These are phyloP conservation scores for Helicoverpa assulta DNA, from an alignment of 2,888 invertebrate genomes.

Conservation along the genomic window DNA sequence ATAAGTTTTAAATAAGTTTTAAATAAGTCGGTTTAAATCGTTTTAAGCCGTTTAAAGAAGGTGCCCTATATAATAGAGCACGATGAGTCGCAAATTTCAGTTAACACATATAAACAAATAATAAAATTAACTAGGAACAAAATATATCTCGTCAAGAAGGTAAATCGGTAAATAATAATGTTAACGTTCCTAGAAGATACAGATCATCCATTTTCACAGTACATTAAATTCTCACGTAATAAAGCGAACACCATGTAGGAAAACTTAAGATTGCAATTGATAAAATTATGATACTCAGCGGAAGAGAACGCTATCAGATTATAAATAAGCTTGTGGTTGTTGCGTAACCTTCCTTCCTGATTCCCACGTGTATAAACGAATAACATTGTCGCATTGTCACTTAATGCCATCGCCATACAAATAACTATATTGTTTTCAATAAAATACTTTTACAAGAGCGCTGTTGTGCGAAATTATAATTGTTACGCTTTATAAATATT, in stretches of 20 bases:
- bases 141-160: neutral
- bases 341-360: constrained; percentile 55
- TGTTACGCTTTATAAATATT: neutral
- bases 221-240: constrained; percentile 26
- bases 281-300: constrained; percentile 54
- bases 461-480: neutral
- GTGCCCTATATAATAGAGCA: too few species aligned
- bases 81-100: neutral
- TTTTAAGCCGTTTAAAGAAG: too few species aligned
- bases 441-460: neutral
- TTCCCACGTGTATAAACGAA: constrained; percentile 48
- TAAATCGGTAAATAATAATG: neutral
- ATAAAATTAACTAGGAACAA: neutral
- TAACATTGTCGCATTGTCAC: constrained; percentile 28
- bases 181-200: neutral
- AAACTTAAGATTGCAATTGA: constrained; percentile 52
- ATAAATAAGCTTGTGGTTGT: constrained; percentile 44
- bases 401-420: constrained; percentile 16
- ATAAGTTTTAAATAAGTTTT: too few species aligned
- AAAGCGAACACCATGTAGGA: constrained; percentile 12
- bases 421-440: constrained; percentile 9
- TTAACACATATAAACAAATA: neutral
- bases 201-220: constrained; percentile 24
- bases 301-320: constrained; percentile 53
- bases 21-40: too few species aligned